Evolutionary conservation across 2,113 vertebrate species (phyloP).

Genomic region (Aegithalos caudatus): DNA sequence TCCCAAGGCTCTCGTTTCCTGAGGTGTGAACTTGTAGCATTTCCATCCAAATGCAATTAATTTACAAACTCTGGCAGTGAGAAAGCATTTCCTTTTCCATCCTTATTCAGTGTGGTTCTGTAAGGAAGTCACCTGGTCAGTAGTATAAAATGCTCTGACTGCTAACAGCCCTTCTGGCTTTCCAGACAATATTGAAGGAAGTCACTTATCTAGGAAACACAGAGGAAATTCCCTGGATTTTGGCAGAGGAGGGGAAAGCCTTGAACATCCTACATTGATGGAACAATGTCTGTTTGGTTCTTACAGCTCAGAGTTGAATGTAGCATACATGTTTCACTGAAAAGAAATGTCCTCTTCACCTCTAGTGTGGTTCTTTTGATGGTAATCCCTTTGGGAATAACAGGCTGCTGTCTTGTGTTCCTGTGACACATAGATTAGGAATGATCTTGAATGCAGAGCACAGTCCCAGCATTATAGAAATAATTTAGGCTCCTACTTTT

Average conservation of each 20-base stretch:
- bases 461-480: constrained; percentile 11
- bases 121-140: neutral
- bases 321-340: neutral
- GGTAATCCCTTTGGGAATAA: constrained; percentile 18
- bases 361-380: constrained; percentile 1
- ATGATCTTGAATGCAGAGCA: constrained; percentile 17
- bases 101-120: neutral
- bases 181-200: neutral
- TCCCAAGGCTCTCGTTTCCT: constrained; percentile 31
- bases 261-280: neutral
- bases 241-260: neutral
- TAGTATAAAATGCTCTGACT: neutral
- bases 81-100: constrained; percentile 1
- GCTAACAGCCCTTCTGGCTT: neutral
- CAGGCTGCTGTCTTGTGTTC: constrained; percentile 16
- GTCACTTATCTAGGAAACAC: neutral
- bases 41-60: constrained; percentile 23
- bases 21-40: constrained; percentile 19
- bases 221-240: neutral
- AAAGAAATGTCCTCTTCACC: constrained; percentile 15
- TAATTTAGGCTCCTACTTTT: neutral
- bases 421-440: neutral
- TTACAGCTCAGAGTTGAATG: neutral
- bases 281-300: neutral
- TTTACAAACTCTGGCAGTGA: neutral